Evolutionary conservation across 2,797 vertebrate species (phyloP).

Genomic region (Tenualosa thibaudeaui): DNA sequence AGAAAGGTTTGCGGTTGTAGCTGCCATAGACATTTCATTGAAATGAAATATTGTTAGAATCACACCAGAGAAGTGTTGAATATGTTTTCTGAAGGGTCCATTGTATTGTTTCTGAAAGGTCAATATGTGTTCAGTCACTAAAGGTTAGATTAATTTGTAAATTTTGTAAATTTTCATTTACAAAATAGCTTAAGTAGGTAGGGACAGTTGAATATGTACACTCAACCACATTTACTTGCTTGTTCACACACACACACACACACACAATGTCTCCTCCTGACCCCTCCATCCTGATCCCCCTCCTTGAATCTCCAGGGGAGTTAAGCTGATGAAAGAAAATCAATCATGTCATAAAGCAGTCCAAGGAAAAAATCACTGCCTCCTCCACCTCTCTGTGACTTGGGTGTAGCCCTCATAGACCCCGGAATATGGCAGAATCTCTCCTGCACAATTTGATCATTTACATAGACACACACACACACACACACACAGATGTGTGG

Average conservation of each 20-base stretch:
- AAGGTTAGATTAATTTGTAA: not conserved
- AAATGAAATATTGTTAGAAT: not conserved
- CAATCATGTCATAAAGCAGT: slow-evolving; percentile 60
- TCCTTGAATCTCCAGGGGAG: slow-evolving; percentile 43
- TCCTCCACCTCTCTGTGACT: slow-evolving; percentile 20
- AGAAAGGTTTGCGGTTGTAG: not conserved
- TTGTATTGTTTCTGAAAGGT: no score
- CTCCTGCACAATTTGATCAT: not conserved
- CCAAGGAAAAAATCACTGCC: slow-evolving; percentile 40
- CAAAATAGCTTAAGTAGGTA: not conserved
- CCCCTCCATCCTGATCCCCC: slow-evolving; percentile 24
- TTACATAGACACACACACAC: slow-evolving; percentile 24
- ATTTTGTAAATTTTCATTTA: not conserved
- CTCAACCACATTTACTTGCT: slow-evolving; percentile 31
- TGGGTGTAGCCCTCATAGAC: slow-evolving; percentile 36
- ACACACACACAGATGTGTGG: slow-evolving; percentile 23
- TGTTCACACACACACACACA: slow-evolving; percentile 28
- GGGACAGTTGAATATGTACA: slow-evolving; percentile 21
- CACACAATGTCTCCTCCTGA: slow-evolving; percentile 30
- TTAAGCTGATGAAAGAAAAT: slow-evolving; percentile 57
- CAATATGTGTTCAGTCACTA: not conserved
- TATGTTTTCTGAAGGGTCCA: not conserved
- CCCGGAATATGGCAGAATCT: not conserved
- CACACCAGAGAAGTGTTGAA: not conserved
- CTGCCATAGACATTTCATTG: no score